phyloP scores from a whole-genome alignment of 1,140 invertebrate species.

The Linepithema humile region DNA sequence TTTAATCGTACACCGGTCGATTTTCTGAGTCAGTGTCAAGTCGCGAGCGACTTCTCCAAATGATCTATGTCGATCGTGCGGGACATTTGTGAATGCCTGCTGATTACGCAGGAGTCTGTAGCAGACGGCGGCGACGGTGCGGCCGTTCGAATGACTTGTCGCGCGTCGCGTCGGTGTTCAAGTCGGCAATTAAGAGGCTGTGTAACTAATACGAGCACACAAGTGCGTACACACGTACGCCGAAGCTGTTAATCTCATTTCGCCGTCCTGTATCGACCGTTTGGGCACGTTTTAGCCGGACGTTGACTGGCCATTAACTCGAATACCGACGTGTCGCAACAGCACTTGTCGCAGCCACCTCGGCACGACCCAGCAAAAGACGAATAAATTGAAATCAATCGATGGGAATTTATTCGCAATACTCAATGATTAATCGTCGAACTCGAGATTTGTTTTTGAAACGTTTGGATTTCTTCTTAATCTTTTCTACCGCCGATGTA shows the following conservation, averaged over 20 bases:
- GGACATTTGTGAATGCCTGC: neutral
- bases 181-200: conserved; percentile 68
- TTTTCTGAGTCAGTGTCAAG: neutral
- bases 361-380: conserved; percentile 8
- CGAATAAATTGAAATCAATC: conserved; percentile 32
- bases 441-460: neutral
- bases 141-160: conserved; percentile 7
- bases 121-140: neutral
- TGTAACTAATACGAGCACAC: conserved; percentile 59
- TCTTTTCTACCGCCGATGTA: neutral
- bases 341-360: conserved; percentile 29
- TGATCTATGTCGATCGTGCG: conserved; percentile 11
- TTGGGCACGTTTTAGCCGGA: conserved; percentile 52
- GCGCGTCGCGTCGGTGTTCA: conserved; percentile 56
- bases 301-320: conserved; percentile 60
- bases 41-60: conserved; percentile 18
- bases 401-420: neutral
- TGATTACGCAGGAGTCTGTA: neutral
- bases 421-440: neutral
- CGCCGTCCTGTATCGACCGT: conserved; percentile 61
- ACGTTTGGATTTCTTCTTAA: neutral
- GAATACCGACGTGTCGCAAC: conserved; percentile 50
- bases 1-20: neutral
- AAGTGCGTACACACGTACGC: conserved; percentile 25
- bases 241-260: conserved; percentile 69